Base-by-base conservation (phyloP, 2,113 vertebrate genomes). In the Dipodomys ordii region DNA sequence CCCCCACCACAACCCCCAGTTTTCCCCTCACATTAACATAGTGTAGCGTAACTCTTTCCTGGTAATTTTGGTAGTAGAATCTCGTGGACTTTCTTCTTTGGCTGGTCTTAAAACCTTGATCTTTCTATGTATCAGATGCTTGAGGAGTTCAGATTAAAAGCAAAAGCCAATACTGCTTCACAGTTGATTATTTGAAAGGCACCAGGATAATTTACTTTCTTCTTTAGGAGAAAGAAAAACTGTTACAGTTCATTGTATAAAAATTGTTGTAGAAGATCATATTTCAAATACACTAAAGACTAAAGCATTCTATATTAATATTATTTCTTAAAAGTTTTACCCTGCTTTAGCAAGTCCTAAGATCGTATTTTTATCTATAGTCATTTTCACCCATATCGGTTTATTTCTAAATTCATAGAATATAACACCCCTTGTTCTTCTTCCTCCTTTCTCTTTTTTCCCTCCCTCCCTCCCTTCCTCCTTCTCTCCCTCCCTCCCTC, bases 181-280 rank as follows among this genome's bases (percentile, higher is more conserved):
- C 15, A 23, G 20, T 32, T 91, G 53, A 28, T 72, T 77, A 10
- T 68, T 65, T 71, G 81, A 94, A 94, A 73, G 12, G 6, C 16
- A 81, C 28, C 13, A 6, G 53, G 62, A 72, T 87, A 82, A 93
- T 53, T 67, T 79, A 65, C 53, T 84, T 71, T 93, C 30, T 87
- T 91, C 68, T 67, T 60, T 27, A 79, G 76, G 15, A 84, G 87
- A 88, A n/a, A 93, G 80, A 91, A 71, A 20, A 39, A n/a, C 39
- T 81, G 6, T 46, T 74, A 80, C 78, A 67, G 62, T 78, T 62
- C 65, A 49, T 25, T 35, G 0, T 30, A 39, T 30, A 9, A 23
- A 93, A 74, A 57, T 9, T 7, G 84, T 30, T 18, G 18, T 23
- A 49, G 49, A 18, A 57, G 5, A 6, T 7, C 57, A 22, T 62